Evolutionary conservation across 2,113 vertebrate species (phyloP).

Genomic region (Telmatochromis sp.): DNA sequence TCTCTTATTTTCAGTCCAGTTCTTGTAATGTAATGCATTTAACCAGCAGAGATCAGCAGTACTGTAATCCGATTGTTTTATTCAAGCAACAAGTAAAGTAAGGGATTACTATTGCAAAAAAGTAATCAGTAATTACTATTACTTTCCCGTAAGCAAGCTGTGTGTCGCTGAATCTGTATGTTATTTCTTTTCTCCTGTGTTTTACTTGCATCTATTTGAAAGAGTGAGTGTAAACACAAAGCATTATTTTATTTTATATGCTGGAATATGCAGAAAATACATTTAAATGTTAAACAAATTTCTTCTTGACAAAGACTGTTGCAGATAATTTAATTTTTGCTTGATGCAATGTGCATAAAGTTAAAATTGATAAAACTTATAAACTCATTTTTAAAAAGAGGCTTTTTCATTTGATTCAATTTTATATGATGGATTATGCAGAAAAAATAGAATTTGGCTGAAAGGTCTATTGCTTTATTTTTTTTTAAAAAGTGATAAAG

Average conservation of each 20-base stretch:
- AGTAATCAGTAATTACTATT: neutral
- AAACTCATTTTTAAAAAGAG: neutral
- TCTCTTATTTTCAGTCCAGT: neutral
- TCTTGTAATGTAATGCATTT: neutral
- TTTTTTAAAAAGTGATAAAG: accelerated
- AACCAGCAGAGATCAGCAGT: neutral
- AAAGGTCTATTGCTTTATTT: neutral
- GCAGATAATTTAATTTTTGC: neutral
- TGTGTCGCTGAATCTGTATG: neutral
- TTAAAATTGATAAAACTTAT: neutral
- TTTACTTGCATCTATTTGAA: neutral
- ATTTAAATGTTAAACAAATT: neutral
- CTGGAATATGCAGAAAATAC: neutral
- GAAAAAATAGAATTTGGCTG: neutral
- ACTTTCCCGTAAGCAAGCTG: neutral
- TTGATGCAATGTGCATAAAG: neutral
- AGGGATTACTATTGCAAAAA: neutral
- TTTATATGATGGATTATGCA: neutral
- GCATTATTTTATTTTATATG: neutral
- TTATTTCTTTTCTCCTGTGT: neutral
- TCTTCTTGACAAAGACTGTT: neutral
- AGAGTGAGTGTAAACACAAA: neutral
- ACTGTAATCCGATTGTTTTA: neutral
- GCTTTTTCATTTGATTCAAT: neutral
- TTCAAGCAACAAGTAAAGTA: neutral